Base-by-base conservation (phyloP, 2,797 vertebrate genomes). In the Argya squamiceps region DNA sequence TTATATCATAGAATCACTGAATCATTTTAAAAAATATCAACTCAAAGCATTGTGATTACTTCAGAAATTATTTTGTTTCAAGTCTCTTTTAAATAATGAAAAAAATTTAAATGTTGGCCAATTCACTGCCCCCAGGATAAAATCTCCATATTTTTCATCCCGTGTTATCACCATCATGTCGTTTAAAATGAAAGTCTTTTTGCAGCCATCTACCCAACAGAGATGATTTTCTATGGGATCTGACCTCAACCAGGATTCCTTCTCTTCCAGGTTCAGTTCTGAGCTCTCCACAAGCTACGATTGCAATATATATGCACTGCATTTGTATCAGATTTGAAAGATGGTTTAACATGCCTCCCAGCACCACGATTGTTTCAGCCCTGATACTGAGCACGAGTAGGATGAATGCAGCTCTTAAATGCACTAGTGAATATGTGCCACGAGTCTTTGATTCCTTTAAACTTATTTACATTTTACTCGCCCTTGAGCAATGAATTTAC, bases 281-380 rank as follows among this genome's bases (percentile, higher is more conserved):
- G 93, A 93, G 50, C 70, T 60, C 77, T 89, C 94, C 94, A 96
- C 93, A 96, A 96, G 96, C 93, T 80, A 63, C 4, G 20, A 39
- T 6, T 88, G 92, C 95, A 92, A 86, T 59, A 68, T 88, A 90
- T 69, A 69, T 17, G 34, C 70, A 9, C 27, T 43, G 47, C 62
- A 49, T 79, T 95, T 96, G 88, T 86, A 96, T 95, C 91, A 87
- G 83, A 96, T 97, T 76, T 96, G 96, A 96, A 96, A 95, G 96
- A 93, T 95, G 91, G 93, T 95, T 96, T 96, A 95, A 97, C 89
- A 90, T 96, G 96, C 95, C 96, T 96, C 93, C 94, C 83, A 96
- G 96, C 96, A 62, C 26, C 83, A 76, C 2, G 26, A 64, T 68
- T 93, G 93, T 70, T 96, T 96, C 95, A 95, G 80, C 63, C 84